Conservation (phyloP, 2,113 vertebrate genomes). For the Ameiurus melas region DNA sequence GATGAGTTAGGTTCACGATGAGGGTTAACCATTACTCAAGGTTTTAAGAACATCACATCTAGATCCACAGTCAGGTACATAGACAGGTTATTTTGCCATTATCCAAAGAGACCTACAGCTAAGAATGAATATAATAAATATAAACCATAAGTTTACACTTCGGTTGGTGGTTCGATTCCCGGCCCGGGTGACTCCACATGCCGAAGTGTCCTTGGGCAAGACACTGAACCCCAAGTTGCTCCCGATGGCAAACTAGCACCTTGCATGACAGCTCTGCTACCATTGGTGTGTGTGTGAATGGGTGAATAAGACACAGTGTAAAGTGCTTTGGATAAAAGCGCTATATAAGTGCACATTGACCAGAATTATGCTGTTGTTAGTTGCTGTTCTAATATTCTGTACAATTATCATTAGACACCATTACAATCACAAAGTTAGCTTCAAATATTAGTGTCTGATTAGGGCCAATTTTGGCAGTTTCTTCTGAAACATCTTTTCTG, state of each 20-base stretch:
- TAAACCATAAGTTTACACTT: background rate
- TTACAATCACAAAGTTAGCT: background rate
- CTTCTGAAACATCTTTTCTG: background rate
- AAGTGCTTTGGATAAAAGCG: no score
- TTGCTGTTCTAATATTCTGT: background rate
- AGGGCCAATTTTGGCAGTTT: background rate
- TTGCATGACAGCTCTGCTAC: no score
- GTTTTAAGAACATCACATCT: background rate
- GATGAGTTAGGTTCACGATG: constrained; percentile 17
- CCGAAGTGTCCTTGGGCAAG: no score
- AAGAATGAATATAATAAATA: background rate
- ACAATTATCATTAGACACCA: background rate
- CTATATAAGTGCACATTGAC: no score
- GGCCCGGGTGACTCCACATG: no score
- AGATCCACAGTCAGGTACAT: background rate
- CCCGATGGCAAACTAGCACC: no score
- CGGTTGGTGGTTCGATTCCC: no score
- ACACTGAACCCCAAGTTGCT: no score
- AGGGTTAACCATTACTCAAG: constrained; percentile 16
- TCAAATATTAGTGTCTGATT: background rate
- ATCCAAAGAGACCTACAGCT: background rate
- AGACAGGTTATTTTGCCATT: background rate
- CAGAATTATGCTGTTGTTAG: background rate
- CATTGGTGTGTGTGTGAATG: no score
- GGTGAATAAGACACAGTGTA: no score